phyloP scores from a whole-genome alignment of 2,797 vertebrate species.

The Pseudomugil tenellus region DNA sequence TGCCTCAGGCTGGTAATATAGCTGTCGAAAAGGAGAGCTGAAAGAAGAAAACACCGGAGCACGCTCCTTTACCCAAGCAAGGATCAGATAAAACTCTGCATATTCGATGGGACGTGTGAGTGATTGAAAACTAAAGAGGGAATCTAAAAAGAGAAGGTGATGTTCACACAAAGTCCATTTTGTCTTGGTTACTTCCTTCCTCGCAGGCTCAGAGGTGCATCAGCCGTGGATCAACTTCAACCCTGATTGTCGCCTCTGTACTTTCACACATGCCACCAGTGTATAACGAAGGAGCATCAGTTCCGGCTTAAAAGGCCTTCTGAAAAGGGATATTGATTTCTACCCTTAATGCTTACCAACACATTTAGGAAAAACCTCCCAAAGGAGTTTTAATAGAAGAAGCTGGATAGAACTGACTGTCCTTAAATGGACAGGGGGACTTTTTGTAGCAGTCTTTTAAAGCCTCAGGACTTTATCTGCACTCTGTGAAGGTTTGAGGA shows the following conservation, averaged over 20 bases:
- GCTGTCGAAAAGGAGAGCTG: conserved; percentile 38
- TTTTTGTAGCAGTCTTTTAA: too few species aligned
- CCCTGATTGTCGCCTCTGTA: neutral
- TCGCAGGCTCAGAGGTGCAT: neutral
- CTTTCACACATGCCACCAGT: neutral
- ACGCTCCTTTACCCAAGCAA: conserved; percentile 1
- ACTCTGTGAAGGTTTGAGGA: neutral
- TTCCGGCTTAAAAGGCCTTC: neutral
- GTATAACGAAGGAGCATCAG: neutral
- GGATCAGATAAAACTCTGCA: neutral
- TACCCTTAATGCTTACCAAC: neutral
- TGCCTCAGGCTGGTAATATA: conserved; percentile 63
- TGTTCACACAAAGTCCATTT: neutral
- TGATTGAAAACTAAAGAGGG: conserved; percentile 6
- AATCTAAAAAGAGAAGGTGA: conserved; percentile 4
- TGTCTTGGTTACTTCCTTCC: neutral
- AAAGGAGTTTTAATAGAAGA: neutral
- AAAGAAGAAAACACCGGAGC: conserved; percentile 4
- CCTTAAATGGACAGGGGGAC: too few species aligned
- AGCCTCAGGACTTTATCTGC: neutral
- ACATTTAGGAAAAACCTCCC: conserved; percentile 4
- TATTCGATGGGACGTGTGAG: neutral
- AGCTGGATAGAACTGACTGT: neutral
- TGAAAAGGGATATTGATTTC: conserved; percentile 10
- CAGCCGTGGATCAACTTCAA: neutral